Conservation (phyloP, 2,797 vertebrate species). For the Threskiornis aethiopicus region DNA sequence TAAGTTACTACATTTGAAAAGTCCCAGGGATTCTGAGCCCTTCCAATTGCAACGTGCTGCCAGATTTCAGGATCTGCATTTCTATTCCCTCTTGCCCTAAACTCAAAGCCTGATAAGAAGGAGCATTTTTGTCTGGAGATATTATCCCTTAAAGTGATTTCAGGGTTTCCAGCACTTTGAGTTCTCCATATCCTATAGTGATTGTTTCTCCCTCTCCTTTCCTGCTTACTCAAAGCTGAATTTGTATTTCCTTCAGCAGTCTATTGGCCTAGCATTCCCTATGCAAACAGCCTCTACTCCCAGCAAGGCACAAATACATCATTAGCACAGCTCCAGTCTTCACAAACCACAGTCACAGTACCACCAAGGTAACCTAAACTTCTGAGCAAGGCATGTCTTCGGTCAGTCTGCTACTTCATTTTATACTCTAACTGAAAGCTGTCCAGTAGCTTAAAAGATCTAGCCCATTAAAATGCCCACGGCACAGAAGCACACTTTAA, state of each 20-base stretch:
- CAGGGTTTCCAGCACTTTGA: not conserved
- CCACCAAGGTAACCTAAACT: not conserved
- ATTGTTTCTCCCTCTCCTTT: not conserved
- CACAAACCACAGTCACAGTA: not conserved
- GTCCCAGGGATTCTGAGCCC: not conserved
- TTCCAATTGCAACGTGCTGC: not conserved
- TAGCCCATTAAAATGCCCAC: not conserved
- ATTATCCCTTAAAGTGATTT: not conserved
- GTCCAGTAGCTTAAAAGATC: not conserved
- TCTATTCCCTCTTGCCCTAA: not conserved
- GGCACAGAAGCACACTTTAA: not conserved
- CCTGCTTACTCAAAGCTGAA: not conserved
- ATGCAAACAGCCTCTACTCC: not conserved
- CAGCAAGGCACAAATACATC: not conserved
- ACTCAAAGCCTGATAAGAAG: not conserved
- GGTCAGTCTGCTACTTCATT: constrained; percentile 11
- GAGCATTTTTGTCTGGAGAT: not conserved
- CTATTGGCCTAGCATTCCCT: not conserved
- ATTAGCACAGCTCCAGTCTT: not conserved
- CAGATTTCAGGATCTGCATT: not conserved
- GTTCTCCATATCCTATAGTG: not conserved
- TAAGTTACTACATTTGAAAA: not conserved
- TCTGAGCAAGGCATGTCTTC: constrained; percentile 16
- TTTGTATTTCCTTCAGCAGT: not conserved
- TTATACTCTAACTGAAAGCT: constrained; percentile 1